Percentiles rank a stretch among this genome's conserved stretches.
phyloP scores from a whole-genome alignment of 2,113 vertebrate species.

The Perca fluviatilis region DNA sequence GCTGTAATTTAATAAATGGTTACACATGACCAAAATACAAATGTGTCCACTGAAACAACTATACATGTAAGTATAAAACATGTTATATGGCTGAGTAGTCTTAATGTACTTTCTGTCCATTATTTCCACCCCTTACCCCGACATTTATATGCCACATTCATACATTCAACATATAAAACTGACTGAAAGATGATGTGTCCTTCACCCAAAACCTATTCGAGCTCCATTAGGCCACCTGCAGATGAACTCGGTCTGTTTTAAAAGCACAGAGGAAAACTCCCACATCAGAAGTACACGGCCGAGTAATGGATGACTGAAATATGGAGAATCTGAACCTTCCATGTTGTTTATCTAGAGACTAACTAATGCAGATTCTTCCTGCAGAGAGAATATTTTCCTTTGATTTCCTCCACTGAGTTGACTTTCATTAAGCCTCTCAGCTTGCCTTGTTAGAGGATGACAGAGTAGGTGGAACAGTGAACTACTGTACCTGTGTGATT shows the following conservation, averaged over 20 bases:
- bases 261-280: background rate
- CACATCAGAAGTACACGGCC: background rate
- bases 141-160: background rate
- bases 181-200: background rate
- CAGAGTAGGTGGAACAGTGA: slow-evolving; percentile 10
- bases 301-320: background rate
- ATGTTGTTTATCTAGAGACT: no score
- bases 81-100: no score
- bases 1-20: background rate
- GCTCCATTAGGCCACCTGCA: background rate
- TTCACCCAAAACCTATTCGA: slow-evolving; percentile 4
- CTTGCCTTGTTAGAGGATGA: slow-evolving; percentile 13
- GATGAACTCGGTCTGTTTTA: background rate
- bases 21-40: background rate
- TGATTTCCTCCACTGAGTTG: background rate
- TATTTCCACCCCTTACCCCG: background rate
- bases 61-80: background rate
- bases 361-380: background rate
- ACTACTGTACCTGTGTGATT: slow-evolving; percentile 7
- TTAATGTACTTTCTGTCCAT: background rate
- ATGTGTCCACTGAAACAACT: background rate
- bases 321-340: background rate
- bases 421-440: slow-evolving; percentile 4
- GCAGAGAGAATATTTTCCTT: background rate
- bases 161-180: background rate